A percentile compares a stretch with the other conserved stretches of the same genome.
phyloP scores from a whole-genome alignment of 2,888 invertebrate species.

The Acrobasis repandana region DNA sequence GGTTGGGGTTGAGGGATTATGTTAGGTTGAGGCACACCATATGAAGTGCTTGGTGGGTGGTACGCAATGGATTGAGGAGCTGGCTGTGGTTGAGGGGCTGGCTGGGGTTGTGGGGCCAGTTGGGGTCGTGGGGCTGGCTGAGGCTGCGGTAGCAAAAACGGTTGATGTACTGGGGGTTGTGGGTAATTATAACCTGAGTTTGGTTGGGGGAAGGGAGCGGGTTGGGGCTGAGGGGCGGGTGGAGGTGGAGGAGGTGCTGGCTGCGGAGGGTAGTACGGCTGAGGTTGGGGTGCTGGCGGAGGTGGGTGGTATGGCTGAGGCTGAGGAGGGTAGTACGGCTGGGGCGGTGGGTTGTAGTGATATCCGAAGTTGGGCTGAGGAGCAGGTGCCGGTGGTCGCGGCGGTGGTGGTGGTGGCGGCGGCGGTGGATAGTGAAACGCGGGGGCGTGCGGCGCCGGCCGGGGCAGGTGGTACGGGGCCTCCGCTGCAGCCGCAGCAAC shows the following conservation, averaged over 20 bases:
- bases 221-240: constrained; percentile 26
- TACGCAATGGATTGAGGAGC: constrained; percentile 19
- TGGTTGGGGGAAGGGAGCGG: constrained; percentile 23
- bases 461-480: constrained; percentile 70
- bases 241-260: constrained; percentile 20
- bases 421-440: constrained; percentile 52
- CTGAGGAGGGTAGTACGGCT: constrained; percentile 21
- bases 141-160: constrained; percentile 11
- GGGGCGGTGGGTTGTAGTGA: constrained; percentile 22
- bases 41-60: constrained; percentile 29
- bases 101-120: constrained; percentile 18
- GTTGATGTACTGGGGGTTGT: constrained; percentile 31
- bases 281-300: constrained; percentile 30
- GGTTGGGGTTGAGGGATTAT: constrained; percentile 29
- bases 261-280: constrained; percentile 23
- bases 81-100: constrained; percentile 29
- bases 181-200: constrained; percentile 30
- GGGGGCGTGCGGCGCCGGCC: constrained; percentile 57
- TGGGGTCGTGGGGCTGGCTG: constrained; percentile 28
- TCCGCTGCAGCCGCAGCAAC: constrained; percentile 62
- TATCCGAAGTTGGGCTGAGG: constrained; percentile 26
- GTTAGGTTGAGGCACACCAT: constrained; percentile 29
- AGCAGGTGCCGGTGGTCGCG: constrained; percentile 33
- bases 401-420: constrained; percentile 41
- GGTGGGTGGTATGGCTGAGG: constrained; percentile 33